Base-by-base conservation (phyloP, 2,113 vertebrate species). In the Harpagus bidentatus region DNA sequence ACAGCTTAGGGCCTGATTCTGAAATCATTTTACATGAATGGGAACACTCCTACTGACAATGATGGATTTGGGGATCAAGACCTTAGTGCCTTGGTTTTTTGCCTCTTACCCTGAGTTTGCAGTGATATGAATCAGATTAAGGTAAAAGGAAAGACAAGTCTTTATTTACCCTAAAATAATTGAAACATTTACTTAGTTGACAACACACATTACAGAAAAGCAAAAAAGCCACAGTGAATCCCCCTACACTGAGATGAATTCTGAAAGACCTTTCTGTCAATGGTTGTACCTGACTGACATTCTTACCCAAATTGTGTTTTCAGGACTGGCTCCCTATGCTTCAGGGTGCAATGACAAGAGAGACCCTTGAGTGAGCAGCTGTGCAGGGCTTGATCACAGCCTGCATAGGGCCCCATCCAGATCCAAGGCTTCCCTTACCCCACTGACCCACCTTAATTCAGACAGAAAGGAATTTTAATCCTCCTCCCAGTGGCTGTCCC, bases 31-130 rank as follows among this genome's bases (percentile, higher is more conserved):
- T 53, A 76, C 34, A 5, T 5, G 56, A 94, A 63, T 23, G 79
- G 40, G 79, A 82, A 79, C 66, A 26, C 23, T 85, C 12, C 42
- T n/a, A 18, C 3, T 71, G 94, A 82, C 91, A 90, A 1, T 58
- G 91, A 90, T 23, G 77, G 92, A 95, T 91, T 82, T 92, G 43
- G 34, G 52, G 67, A 86, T 86, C 53, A 62, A 62, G 71, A 87
- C 82, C 78, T 80, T 34, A 85, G 63, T 48, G 69, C 38, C 58
- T 78, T 52, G 21, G 2, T 61, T 85, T 91, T 77, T 86, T 32
- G 26, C 53, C 52, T 72, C 78, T 52, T 43, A 79, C 40, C 36
- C 48, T 38, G 36, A 65, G 21, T 65, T 80, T 79, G 40, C 66
- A 67, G 56, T 29, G 28, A 38, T 65, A 61, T 6, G 52, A 87